phyloP scores from a whole-genome alignment of 2,113 vertebrate species.

The Cervus canadensis region DNA sequence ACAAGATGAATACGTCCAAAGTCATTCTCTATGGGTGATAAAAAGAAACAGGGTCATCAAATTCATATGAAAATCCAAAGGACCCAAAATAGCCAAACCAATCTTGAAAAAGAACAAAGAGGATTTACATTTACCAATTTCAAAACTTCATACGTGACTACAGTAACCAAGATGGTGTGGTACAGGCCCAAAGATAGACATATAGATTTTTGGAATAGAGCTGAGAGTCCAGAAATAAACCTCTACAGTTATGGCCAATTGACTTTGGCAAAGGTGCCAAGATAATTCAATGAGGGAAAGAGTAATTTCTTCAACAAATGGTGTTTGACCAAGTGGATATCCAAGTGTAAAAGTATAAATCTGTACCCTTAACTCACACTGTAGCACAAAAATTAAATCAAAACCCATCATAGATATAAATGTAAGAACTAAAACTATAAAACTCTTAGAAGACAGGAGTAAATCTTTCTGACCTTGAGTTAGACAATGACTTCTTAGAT shows the following conservation, averaged over 20 bases:
- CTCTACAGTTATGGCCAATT: not conserved
- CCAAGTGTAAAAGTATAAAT: not conserved
- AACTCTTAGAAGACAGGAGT: not conserved
- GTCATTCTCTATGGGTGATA: not conserved
- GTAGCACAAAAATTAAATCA: not conserved
- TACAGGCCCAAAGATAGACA: not conserved
- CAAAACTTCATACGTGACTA: not conserved
- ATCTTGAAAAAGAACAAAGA: conserved; percentile 19
- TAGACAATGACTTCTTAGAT: conserved; percentile 17
- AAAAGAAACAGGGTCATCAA: not conserved
- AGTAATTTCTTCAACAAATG: not conserved
- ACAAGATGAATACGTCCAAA: not conserved
- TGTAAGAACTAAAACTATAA: not conserved
- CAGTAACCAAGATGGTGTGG: not conserved
- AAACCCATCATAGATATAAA: not conserved
- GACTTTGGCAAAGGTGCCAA: not conserved
- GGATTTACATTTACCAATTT: not conserved
- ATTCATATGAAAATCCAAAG: not conserved
- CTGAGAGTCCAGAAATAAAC: not conserved
- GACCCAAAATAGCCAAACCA: not conserved
- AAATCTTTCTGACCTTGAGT: not conserved
- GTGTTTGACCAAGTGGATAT: not conserved
- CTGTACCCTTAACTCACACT: not conserved
- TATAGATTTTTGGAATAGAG: not conserved
- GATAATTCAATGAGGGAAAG: not conserved